These are phyloP conservation scores for Plotosus lineatus DNA, from an alignment of 2,113 vertebrate species.

Conservation along the genomic window DNA sequence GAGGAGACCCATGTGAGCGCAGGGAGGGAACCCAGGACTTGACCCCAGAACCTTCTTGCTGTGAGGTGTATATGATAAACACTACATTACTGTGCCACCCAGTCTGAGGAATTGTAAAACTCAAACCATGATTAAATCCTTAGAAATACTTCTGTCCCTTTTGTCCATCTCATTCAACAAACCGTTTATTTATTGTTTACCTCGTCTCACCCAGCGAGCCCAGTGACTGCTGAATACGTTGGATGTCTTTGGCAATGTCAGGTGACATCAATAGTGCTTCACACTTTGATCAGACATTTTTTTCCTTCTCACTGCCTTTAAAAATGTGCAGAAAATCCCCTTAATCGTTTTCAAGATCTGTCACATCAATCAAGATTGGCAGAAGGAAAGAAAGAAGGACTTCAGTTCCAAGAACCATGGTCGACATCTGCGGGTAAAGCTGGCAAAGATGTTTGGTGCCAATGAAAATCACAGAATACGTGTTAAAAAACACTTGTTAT, in stretches of 20 bases:
- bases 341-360: constrained; percentile 41
- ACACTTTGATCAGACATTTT: constrained; percentile 36
- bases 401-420: too few species aligned
- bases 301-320: constrained; percentile 53
- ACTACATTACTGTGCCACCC: too few species aligned
- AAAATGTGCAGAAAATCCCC: constrained; percentile 40
- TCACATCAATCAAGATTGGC: constrained; percentile 44
- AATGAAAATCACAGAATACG: not conserved
- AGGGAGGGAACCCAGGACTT: too few species aligned
- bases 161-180: not conserved
- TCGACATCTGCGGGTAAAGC: too few species aligned
- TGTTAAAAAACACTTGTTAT: too few species aligned
- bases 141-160: not conserved
- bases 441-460: not conserved
- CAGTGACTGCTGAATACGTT: constrained; percentile 24
- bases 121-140: not conserved
- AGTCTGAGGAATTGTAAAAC: too few species aligned
- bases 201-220: constrained; percentile 8
- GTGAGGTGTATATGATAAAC: too few species aligned
- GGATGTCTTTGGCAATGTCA: constrained; percentile 18
- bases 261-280: constrained; percentile 53
- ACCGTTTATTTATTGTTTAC: not conserved
- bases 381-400: not conserved
- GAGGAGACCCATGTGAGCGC: too few species aligned
- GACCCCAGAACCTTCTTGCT: too few species aligned